Conservation (phyloP, 2,113 vertebrate species). For the Cardinalis cardinalis region DNA sequence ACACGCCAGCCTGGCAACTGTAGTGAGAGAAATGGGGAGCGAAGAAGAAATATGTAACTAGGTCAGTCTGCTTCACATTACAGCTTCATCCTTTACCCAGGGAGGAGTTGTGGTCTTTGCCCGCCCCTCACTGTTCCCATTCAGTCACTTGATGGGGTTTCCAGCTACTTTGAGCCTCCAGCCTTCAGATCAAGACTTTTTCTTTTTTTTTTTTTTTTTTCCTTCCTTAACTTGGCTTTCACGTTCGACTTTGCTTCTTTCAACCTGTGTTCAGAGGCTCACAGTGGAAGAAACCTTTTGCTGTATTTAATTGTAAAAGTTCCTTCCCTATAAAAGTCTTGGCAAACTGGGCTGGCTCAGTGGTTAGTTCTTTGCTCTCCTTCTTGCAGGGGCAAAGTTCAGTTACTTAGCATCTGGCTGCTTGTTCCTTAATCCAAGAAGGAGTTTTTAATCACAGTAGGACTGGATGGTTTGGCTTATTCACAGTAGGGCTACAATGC, state of each 20-base stretch:
- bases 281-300: conserved; percentile 53
- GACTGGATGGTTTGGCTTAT: conserved; percentile 34
- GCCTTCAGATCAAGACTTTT: conserved; percentile 55
- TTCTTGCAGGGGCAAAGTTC: conserved; percentile 55
- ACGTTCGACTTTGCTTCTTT: conserved; percentile 36
- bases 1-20: background rate
- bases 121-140: conserved; percentile 28
- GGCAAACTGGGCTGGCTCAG: conserved; percentile 54
- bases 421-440: conserved; percentile 39
- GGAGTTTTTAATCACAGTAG: conserved; percentile 59
- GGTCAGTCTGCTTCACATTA: conserved; percentile 53
- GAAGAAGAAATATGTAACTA: conserved; percentile 51
- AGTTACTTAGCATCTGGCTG: conserved; percentile 22
- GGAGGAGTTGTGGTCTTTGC: conserved; percentile 56
- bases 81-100: conserved; percentile 36
- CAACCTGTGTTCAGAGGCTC: conserved; percentile 53
- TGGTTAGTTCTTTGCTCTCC: conserved; percentile 53
- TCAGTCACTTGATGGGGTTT: conserved; percentile 64
- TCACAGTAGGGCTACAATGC: conserved; percentile 30
- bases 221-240: conserved; percentile 26
- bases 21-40: background rate
- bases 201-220: background rate
- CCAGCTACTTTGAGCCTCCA: conserved; percentile 48
- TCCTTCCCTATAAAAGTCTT: conserved; percentile 62
- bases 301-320: conserved; percentile 61